Evolutionary conservation across 2,888 invertebrate genomes (phyloP), one percentile per base, ranked within the genome.

Genomic region (Agrochola circellaris): DNA sequence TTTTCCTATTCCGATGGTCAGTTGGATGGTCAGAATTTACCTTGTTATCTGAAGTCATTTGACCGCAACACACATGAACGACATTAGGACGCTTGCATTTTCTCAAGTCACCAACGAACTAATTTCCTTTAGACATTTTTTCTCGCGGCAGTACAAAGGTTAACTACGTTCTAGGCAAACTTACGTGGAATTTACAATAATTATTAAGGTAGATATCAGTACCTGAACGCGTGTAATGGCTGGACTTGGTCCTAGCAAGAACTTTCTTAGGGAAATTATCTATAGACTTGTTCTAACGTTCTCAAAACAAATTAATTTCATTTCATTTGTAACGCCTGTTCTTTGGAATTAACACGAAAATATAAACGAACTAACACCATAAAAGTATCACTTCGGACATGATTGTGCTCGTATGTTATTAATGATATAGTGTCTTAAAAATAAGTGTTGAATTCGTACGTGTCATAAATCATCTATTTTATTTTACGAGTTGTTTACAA

Each of bases 51-150:
- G 6, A 9, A 60, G 11, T 38, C 38, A 72, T 71, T 73, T 68
- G 45, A 56, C 67, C 38, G 56, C 34, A 26, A 60, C n/a, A 56
- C 23, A 51, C 51, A 70, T n/a, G 38, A 38, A 38, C 23, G 11
- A 61, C 20, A 30, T 73, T 62, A 60, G 45, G 15, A 73, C 26
- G 20, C 67, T 54, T 69, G 60, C 64, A 77, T 77, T 83, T 78
- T 70, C 73, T 60, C 64, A 26, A 75, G 51, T 80, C 64, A 83
- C 65, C 48, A 6, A 23, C 34, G 51, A 72, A 34, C 75, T 75
- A 81, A 84, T 83, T 83, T 76, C 17, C 58, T 78, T 65, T 65
- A 26, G 9, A 66, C 30, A 75, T 81, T 83, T 71, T 83, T 71
- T 68, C 56, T 67, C 48, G 45, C n/a, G 77, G 61, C 30, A 48